A percentile compares a stretch with the other conserved stretches of the same genome.
Evolutionary conservation across 2,113 vertebrate species (phyloP).

Genomic region (Emydura subglobosa): DNA sequence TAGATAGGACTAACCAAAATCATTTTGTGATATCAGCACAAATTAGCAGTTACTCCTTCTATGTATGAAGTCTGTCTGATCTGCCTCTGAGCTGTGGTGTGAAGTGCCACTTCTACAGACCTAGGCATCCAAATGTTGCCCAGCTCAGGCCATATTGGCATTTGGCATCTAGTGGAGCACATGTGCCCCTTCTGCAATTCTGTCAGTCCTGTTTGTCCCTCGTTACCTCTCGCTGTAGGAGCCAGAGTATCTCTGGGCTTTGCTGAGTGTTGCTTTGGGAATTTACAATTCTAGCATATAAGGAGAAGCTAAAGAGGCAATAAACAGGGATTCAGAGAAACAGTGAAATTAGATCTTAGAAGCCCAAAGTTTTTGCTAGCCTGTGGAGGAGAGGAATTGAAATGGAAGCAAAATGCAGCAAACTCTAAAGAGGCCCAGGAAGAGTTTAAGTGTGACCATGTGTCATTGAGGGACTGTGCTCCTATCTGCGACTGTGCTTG

Average conservation of each 20-base stretch:
- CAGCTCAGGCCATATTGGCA: slow-evolving; percentile 4
- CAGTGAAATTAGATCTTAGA: not conserved
- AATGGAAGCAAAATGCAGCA: not conserved
- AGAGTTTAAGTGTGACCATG: accelerated
- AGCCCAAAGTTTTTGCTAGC: not conserved
- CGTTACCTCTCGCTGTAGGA: not conserved
- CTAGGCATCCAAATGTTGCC: not conserved
- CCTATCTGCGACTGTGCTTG: not conserved
- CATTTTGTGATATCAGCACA: not conserved
- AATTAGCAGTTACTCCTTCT: slow-evolving; percentile 33
- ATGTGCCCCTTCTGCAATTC: not conserved
- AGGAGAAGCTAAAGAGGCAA: not conserved
- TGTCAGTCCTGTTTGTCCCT: not conserved
- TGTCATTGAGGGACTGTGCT: not conserved
- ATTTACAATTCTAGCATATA: slow-evolving; percentile 14
- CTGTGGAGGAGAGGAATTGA: not conserved
- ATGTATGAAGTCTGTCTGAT: not conserved
- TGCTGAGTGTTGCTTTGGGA: not conserved
- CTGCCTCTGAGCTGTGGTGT: slow-evolving; percentile 21
- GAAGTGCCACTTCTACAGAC: not conserved
- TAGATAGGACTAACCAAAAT: slow-evolving; percentile 29
- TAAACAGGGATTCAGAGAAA: not conserved
- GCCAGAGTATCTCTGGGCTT: not conserved
- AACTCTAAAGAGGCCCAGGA: not conserved
- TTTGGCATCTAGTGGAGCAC: slow-evolving; percentile 31